Base-by-base conservation (phyloP, 2,888 invertebrate species). In the Ormia ochracea region DNA sequence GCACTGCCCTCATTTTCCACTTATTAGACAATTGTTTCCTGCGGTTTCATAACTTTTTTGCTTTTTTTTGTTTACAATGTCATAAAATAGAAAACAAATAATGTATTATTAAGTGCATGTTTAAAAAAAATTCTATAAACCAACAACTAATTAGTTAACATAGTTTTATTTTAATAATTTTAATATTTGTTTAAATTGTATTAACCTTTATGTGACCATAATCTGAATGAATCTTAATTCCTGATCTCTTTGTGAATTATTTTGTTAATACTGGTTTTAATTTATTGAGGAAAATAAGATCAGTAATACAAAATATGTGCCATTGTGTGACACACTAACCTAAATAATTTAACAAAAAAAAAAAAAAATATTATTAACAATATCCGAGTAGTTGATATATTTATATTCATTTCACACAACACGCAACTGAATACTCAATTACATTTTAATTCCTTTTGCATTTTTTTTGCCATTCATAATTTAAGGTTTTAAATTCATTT, bases 131-230 rank as follows among this genome's bases (percentile, higher is more conserved):
- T 31, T 10, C n/a, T 17, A 45, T 31, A 31, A 43, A 31, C 58
- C 41, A 41, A 5, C 41, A 26, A 26, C n/a, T 9, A 43, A 19
- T 43, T 56, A 33, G n/a, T 36, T 56, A 38, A 41, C 10, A 17
- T 26, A 43, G 19, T 41, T 65, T 19, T 50, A 19, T 21, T 36
- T 38, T 17, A 23, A 14, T 33, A 2, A 23, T n/a, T 33, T 48
- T 48, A 14, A 33, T 33, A 48, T 26, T 2, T 26, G n/a, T 33
- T 48, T 21, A 14, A 33, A 21, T 10, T 48, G 12, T 26, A n/a
- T 54, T 66, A 66, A 66, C 66, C 54, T 66, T 66, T 66, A 54
- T 52, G 14, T 43, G 66, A 54, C 66, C 66, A 66, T 36, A 66
- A 66, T 5, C 28, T 14, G 31, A 31, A 9, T 1, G 33, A 33